Percentiles rank a stretch among this genome's conserved stretches.
Evolutionary conservation across 1,140 invertebrate species (phyloP).

Genomic region (Zaprionus lachaisei): DNA sequence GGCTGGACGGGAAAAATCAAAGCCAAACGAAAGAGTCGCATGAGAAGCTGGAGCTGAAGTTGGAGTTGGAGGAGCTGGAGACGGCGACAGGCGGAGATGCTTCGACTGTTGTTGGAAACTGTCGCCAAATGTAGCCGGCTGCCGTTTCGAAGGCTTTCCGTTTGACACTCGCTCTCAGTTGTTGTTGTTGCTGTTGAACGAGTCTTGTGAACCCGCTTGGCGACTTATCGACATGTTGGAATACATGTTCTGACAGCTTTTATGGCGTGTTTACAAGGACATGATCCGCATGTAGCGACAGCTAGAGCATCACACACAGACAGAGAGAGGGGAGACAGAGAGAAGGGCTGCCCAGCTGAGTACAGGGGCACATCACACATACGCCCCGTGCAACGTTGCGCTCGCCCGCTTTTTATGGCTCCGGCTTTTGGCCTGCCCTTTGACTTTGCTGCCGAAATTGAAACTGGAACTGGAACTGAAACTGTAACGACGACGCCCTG

Average conservation of each 20-base stretch:
- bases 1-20: slow-evolving; percentile 11
- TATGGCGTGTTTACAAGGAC: slow-evolving; percentile 82
- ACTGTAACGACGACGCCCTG: not conserved
- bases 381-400: slow-evolving; percentile 40
- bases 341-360: slow-evolving; percentile 12
- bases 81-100: not conserved
- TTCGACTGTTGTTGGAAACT: slow-evolving; percentile 28
- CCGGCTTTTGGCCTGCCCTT: slow-evolving; percentile 35
- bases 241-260: slow-evolving; percentile 82
- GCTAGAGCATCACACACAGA: slow-evolving; percentile 20
- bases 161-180: slow-evolving; percentile 61
- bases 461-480: slow-evolving; percentile 14
- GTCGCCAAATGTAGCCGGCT: slow-evolving; percentile 33
- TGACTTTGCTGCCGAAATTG: slow-evolving; percentile 18
- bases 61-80: not conserved
- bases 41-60: not conserved
- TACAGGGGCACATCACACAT: slow-evolving; percentile 35
- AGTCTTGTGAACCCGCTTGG: slow-evolving; percentile 57
- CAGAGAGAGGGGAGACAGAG: not conserved
- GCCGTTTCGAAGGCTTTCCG: slow-evolving; percentile 36
- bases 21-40: not conserved
- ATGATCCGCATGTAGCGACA: slow-evolving; percentile 67
- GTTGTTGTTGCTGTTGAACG: slow-evolving; percentile 29
- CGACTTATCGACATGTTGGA: slow-evolving; percentile 77
- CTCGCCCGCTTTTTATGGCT: slow-evolving; percentile 32